Evolutionary conservation across 2,113 vertebrate genomes (phyloP), one percentile per base, ranked within the genome.

Genomic region (Callipepla squamata): DNA sequence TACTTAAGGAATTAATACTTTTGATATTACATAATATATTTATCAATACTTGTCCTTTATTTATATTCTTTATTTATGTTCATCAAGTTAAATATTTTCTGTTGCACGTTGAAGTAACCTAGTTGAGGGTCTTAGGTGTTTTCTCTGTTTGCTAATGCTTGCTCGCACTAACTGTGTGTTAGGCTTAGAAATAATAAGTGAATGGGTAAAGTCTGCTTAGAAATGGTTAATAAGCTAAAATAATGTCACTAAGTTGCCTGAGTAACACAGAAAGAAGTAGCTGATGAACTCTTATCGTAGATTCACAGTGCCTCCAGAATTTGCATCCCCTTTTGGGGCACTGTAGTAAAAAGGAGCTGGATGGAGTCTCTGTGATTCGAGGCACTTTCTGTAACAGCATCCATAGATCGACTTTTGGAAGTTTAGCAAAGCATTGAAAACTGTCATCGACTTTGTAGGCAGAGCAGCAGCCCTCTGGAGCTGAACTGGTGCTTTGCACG

Each of bases 361-460:
- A 13, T 28, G 21, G 34, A 65, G 38, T 4, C 36, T 70, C 51
- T 58, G 26, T 11, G 50, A 14, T 55, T 15, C n/a, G 2, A 2
- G 20, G 16, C 12, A 47, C 18, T 18, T 51, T 20, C n/a, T 48
- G 30, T n/a, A 44, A 34, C 51, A n/a, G 7, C 32, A 23, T 62
- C 19, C 36, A 57, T 51, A 47, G 13, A 42, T 40, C 11, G 20
- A 3, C 2, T 65, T 36, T 10, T 44, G 32, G 40, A 62, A 80
- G 40, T 38, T 7, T 25, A 70, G 6, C 22, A 34, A 80, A 36
- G 1, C 45, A 9, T 2, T 57, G 25, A 34, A 63, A 82, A 42
- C 34, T 21, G 4, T 80, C 18, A 55, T 75, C 10, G 15, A 1
- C 76, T 80, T 36, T 55, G 10, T 34, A 5, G 0, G 0, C 12